A percentile compares a stretch with the other conserved stretches of the same genome.
These are phyloP conservation scores for Idaea straminata DNA, from an alignment of 2,888 invertebrate species.

Conservation along the genomic window DNA sequence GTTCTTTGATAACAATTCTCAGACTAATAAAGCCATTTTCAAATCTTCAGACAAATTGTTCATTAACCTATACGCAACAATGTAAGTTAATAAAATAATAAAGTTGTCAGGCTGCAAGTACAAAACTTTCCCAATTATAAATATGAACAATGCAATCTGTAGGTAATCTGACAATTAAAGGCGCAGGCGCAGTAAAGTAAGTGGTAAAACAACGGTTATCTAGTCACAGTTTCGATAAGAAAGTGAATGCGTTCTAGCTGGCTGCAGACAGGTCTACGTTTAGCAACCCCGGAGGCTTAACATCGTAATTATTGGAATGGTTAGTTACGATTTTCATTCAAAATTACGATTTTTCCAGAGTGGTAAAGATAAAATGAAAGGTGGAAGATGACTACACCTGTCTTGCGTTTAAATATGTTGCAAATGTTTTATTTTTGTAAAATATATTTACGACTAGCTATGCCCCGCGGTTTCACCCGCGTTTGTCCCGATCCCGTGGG, in stretches of 20 bases:
- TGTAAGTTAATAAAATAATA: background rate
- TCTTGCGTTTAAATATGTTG: no score
- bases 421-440: no score
- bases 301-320: background rate
- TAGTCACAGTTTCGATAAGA: constrained; percentile 5
- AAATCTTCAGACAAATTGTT: background rate
- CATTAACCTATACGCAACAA: background rate
- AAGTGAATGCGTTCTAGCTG: constrained; percentile 11
- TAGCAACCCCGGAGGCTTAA: background rate
- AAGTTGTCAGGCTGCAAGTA: background rate
- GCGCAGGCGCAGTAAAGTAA: background rate
- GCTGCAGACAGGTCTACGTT: background rate
- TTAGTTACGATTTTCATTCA: background rate
- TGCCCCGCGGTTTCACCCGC: no score
- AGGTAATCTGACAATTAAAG: background rate
- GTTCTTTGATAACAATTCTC: background rate
- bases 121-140: background rate
- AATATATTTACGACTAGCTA: no score
- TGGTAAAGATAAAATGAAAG: no score
- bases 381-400: no score
- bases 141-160: background rate
- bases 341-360: no score
- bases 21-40: background rate
- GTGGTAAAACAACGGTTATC: background rate
- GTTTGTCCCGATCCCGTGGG: no score